A percentile compares a stretch with the other conserved stretches of the same genome.
Evolutionary conservation across 2,797 vertebrate species (phyloP).

Genomic region (Paratrypauchen microcephalus): DNA sequence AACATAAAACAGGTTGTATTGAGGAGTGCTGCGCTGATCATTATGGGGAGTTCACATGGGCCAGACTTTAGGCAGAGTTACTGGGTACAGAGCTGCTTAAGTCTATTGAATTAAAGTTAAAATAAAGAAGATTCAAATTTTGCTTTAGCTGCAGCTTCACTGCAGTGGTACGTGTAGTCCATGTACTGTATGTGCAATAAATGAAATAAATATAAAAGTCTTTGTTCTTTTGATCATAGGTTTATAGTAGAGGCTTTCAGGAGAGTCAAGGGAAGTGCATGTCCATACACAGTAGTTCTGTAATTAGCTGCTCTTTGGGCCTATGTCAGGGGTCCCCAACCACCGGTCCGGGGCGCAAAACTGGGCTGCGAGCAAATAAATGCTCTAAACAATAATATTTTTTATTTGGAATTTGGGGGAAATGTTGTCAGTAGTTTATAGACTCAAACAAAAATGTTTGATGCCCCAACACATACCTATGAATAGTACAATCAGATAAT

Average conservation of each 20-base stretch:
- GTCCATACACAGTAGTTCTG: not conserved
- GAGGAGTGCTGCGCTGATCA: constrained; percentile 67
- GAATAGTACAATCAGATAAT: too few relatives aligned
- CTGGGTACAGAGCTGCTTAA: constrained; percentile 54
- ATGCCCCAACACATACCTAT: too few relatives aligned
- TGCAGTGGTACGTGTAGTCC: constrained; percentile 15
- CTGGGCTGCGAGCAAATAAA: too few relatives aligned
- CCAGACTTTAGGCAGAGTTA: constrained; percentile 69
- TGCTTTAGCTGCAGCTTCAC: constrained; percentile 42
- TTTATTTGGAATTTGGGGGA: too few relatives aligned
- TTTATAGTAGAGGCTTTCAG: not conserved
- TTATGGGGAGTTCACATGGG: constrained; percentile 58
- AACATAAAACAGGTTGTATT: constrained; percentile 74
- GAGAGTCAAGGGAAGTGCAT: not conserved
- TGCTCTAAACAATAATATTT: too few relatives aligned
- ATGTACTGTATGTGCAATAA: constrained; percentile 25
- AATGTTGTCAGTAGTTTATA: too few relatives aligned
- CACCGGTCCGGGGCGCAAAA: too few relatives aligned
- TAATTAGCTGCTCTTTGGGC: too few relatives aligned
- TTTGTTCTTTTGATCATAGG: constrained; percentile 29
- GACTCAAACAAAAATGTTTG: too few relatives aligned
- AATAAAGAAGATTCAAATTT: constrained; percentile 67
- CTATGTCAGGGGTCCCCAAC: too few relatives aligned
- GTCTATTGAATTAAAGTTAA: constrained; percentile 74
- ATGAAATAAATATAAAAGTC: constrained; percentile 10